These are phyloP conservation scores for Meloe dianella DNA, from an alignment of 2,888 invertebrate genomes.

Conservation along the genomic window DNA sequence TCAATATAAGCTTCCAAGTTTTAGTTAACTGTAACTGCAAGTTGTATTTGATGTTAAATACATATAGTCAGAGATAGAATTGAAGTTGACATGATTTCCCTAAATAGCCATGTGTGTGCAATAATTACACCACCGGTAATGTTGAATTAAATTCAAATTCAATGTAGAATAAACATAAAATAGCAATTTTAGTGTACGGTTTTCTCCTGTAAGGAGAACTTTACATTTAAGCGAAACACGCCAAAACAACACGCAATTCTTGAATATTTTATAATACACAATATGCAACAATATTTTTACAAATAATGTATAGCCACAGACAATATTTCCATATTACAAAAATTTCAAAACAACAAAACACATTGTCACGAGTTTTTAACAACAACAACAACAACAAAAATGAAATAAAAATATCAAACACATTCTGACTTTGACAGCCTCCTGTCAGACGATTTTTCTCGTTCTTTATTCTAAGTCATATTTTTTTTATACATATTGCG, in stretches of 20 bases:
- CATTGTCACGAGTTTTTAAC: constrained; percentile 13
- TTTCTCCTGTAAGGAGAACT: constrained; percentile 23
- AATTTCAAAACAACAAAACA: constrained; percentile 18
- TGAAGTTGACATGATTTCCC: background rate
- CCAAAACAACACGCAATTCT: constrained; percentile 25
- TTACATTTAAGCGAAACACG: constrained; percentile 28
- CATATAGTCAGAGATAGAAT: background rate
- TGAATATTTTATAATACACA: constrained; percentile 28
- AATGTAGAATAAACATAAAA: constrained; percentile 22
- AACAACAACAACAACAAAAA: background rate
- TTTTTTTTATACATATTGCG: background rate
- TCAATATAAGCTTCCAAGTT: background rate
- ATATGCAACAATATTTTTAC: constrained; percentile 23
- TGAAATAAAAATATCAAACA: background rate
- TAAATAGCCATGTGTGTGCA: constrained; percentile 7
- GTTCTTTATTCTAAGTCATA: background rate
- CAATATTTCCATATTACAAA: constrained; percentile 19
- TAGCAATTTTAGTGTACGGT: constrained; percentile 24
- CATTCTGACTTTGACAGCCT: background rate
- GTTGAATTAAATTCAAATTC: constrained; percentile 23
- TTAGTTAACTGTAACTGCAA: background rate
- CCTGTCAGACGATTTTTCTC: background rate
- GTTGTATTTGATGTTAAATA: background rate
- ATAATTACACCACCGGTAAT: constrained; percentile 11
- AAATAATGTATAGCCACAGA: constrained; percentile 17